Conservation (phyloP, 1,140 invertebrate genomes). For the Ridgeia piscesae region DNA sequence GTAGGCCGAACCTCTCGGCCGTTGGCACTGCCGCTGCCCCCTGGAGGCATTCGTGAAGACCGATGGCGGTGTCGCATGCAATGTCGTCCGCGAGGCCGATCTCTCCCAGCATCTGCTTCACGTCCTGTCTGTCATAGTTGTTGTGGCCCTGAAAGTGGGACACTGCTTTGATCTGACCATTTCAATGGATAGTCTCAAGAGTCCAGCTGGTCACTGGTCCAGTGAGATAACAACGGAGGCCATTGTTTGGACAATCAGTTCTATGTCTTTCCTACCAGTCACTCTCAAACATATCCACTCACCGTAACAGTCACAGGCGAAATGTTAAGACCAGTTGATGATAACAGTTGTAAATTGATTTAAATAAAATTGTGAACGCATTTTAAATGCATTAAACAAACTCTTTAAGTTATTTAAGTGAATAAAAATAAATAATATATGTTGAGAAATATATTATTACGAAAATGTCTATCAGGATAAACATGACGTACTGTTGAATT, state of each 20-base stretch:
- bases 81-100: conserved; percentile 38
- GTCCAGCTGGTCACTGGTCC: neutral
- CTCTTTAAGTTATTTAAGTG: no score
- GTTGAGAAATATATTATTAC: no score
- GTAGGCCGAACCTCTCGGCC: conserved; percentile 44
- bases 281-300: no score
- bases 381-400: no score
- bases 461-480: no score
- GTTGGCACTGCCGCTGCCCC: conserved; percentile 31
- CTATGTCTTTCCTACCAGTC: no score
- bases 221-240: neutral
- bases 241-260: neutral
- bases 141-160: neutral
- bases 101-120: conserved; percentile 38
- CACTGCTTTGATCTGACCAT: neutral
- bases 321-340: neutral
- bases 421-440: no score
- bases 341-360: neutral
- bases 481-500: no score
- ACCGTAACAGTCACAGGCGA: neutral
- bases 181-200: neutral
- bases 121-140: conserved; percentile 37
- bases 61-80: conserved; percentile 44
- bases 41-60: conserved; percentile 37
- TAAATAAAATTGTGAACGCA: no score